Percentiles rank a stretch among this genome's conserved stretches.
Conservation (phyloP, 2,797 vertebrate genomes). For the Neosilurus mollespiculum region DNA sequence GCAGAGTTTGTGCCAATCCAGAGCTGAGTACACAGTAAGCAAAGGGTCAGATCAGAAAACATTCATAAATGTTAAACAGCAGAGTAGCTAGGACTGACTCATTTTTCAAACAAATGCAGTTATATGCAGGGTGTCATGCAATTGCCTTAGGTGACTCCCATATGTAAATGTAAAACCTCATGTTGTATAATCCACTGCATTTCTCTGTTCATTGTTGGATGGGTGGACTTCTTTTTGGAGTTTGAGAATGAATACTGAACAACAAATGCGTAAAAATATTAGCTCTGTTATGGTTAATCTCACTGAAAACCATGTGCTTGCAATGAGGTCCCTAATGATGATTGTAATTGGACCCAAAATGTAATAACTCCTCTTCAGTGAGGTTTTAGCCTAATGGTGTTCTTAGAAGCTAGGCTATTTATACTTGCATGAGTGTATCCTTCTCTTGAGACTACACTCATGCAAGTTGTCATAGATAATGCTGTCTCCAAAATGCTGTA, state of each 20-base stretch:
- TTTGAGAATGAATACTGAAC: neutral
- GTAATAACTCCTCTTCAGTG: neutral
- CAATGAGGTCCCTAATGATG: neutral
- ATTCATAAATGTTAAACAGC: neutral
- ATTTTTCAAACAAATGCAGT: constrained; percentile 1
- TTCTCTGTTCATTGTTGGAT: neutral
- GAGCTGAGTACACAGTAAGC: neutral
- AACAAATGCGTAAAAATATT: neutral
- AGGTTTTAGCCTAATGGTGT: neutral
- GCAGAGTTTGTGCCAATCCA: neutral
- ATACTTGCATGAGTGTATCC: neutral
- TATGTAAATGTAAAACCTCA: neutral
- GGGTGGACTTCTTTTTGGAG: too few species aligned
- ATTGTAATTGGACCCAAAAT: neutral
- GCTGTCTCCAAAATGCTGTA: neutral
- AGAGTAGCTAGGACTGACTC: neutral
- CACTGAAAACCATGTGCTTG: neutral
- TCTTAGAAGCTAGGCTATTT: neutral
- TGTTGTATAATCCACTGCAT: neutral
- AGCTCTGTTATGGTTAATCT: neutral
- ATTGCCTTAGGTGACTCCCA: neutral
- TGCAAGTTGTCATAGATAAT: neutral
- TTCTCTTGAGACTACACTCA: neutral
- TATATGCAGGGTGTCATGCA: neutral
- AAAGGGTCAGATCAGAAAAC: neutral